Evolutionary conservation across 2,797 vertebrate genomes (phyloP), one percentile per base, ranked within the genome.

Genomic region (Myiothlypis chrysogaster): DNA sequence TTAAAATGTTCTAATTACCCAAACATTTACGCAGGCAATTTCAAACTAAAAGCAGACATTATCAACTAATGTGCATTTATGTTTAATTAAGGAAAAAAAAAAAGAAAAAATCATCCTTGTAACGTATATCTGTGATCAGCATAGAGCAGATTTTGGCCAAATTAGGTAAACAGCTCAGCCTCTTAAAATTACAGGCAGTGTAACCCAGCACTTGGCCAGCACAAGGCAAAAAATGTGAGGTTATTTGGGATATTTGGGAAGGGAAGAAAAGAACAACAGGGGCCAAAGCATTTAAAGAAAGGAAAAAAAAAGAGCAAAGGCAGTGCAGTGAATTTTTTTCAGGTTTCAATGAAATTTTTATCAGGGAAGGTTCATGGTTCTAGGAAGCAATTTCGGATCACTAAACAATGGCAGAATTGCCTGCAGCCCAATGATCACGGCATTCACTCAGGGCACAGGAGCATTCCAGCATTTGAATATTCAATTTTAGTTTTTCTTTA

Each of bases 1-100:
- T 94, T 87, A 96, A 92, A 95, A 53, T 4, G 27, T 78, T 83
- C 90, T 93, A 91, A 94, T 91, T 93, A 73, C 65, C 63, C 52
- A 89, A 96, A 93, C 83, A 81, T 95, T 92, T 90, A 96, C 2
- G 5, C 68, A 87, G 65, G 78, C 68, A 66, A 87, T 87, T 94
- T 68, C 77, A 63, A 87, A 89, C 75, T 91, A 83, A 92, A 95
- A 92, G 82, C 90, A 87, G 18, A 44, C 89, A 81, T 83, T 96
- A 93, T 81, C 93, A 85, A 63, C 75, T 84, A 77, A 86, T 59
- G 72, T 30, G 57, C n/a, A 86, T 71, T 91, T 82, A 69, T 59
- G 59, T 87, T 91, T 87, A 79, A 94, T 92, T 89, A 94, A 79
- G 73, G 55, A 17, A 82, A 61, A 78, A 57, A 88, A 77, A 83